Evolutionary conservation across 2,888 invertebrate species (phyloP).

Genomic region (Oxystoma pomonae): DNA sequence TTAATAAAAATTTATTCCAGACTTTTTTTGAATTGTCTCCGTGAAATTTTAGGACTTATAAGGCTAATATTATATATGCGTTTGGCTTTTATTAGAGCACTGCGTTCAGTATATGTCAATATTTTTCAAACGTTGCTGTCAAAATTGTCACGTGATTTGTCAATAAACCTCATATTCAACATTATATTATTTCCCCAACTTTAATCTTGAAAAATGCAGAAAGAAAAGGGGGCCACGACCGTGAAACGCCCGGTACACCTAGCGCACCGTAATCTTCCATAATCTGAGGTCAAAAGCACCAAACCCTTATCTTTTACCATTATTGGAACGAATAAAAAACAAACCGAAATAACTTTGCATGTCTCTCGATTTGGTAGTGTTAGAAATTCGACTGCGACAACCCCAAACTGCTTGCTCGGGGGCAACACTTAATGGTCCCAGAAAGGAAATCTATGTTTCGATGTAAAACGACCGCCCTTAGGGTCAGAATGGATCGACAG

Average conservation of each 20-base stretch:
- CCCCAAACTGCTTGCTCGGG: conserved; percentile 10
- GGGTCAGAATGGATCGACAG: conserved; percentile 10
- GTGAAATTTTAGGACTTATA: too few relatives aligned
- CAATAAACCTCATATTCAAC: too few relatives aligned
- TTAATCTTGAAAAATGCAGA: background rate
- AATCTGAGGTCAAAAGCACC: background rate
- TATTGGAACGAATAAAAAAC: background rate
- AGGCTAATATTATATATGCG: too few relatives aligned
- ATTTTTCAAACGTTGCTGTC: too few relatives aligned
- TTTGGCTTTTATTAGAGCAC: too few relatives aligned
- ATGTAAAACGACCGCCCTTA: conserved; percentile 22
- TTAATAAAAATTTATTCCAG: too few relatives aligned
- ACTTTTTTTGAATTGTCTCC: too few relatives aligned
- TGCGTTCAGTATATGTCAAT: too few relatives aligned
- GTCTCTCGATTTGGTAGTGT: conserved; percentile 1
- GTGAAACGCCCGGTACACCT: background rate
- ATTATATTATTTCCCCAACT: too few relatives aligned
- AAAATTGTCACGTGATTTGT: too few relatives aligned
- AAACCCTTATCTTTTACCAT: too few relatives aligned
- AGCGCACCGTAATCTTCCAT: background rate
- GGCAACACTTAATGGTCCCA: conserved; percentile 20
- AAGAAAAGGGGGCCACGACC: background rate
- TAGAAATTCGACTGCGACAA: background rate
- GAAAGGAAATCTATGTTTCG: conserved; percentile 25
- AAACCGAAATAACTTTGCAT: background rate